phyloP scores from a whole-genome alignment of 2,888 invertebrate genomes.

The Philereme vetulata region DNA sequence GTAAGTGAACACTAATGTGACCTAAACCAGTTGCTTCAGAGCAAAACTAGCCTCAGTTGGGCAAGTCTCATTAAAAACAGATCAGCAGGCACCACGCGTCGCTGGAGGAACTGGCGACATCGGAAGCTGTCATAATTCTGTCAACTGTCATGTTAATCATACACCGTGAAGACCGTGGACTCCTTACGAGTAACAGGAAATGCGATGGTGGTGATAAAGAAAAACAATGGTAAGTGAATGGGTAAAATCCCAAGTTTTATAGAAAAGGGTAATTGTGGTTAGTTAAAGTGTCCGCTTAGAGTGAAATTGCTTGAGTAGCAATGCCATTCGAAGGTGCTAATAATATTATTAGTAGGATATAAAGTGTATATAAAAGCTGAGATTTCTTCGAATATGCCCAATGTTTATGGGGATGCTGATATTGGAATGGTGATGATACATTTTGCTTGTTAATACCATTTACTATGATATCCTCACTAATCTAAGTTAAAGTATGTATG shows the following conservation, averaged over 20 bases:
- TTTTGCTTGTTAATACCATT: too few relatives aligned
- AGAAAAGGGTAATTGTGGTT: background rate
- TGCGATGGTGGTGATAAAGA: slow-evolving; percentile 30
- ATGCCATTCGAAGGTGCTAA: too few relatives aligned
- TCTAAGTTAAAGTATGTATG: too few relatives aligned
- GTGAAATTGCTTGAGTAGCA: too few relatives aligned
- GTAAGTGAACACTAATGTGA: background rate
- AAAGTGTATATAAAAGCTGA: too few relatives aligned
- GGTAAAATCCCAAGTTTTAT: slow-evolving; percentile 25
- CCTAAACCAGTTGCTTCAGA: slow-evolving; percentile 20
- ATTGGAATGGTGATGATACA: too few relatives aligned
- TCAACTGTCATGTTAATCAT: slow-evolving; percentile 38
- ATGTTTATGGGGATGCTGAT: too few relatives aligned
- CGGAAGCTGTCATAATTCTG: slow-evolving; percentile 54
- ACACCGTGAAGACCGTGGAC: slow-evolving; percentile 36
- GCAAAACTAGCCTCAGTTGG: slow-evolving; percentile 26
- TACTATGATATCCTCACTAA: too few relatives aligned
- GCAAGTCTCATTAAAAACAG: slow-evolving; percentile 36
- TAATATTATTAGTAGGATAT: too few relatives aligned
- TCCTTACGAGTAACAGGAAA: slow-evolving; percentile 28
- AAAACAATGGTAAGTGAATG: slow-evolving; percentile 33
- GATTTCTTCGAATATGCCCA: too few relatives aligned
- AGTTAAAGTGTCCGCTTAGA: too few relatives aligned
- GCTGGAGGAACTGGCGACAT: slow-evolving; percentile 50
- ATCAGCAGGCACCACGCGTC: slow-evolving; percentile 48